phyloP scores from a whole-genome alignment of 2,797 vertebrate species.

The Trachurus trachurus region DNA sequence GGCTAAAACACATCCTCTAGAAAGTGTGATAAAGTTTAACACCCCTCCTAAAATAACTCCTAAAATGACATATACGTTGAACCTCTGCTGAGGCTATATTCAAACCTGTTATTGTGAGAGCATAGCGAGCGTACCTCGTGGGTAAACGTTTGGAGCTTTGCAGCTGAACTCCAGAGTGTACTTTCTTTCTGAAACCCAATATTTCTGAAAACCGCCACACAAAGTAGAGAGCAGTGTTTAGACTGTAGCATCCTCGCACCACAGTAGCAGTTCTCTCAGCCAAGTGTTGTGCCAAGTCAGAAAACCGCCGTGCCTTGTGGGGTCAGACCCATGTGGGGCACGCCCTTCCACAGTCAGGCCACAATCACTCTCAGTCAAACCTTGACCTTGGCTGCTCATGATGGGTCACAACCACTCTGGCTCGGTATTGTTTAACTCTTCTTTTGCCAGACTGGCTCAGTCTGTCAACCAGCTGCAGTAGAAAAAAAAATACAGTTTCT shows the following conservation, averaged over 20 bases:
- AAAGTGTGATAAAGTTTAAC: constrained; percentile 19
- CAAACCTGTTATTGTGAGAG: constrained; percentile 48
- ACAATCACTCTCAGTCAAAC: constrained; percentile 60
- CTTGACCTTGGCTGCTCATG: constrained; percentile 55
- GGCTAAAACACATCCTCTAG: constrained; percentile 5
- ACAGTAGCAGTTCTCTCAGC: constrained; percentile 76
- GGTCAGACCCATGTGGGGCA: constrained; percentile 74
- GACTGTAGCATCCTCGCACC: constrained; percentile 59
- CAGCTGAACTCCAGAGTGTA: constrained; percentile 43
- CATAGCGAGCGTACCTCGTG: constrained; percentile 46
- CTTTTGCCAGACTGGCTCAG: constrained; percentile 9
- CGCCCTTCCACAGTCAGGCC: constrained; percentile 75
- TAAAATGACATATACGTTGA: constrained; percentile 45
- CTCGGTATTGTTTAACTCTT: constrained; percentile 32
- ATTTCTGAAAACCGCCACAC: constrained; percentile 68
- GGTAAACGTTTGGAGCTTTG: constrained; percentile 49
- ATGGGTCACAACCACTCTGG: constrained; percentile 36
- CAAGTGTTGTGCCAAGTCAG: constrained; percentile 79
- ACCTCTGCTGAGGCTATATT: constrained; percentile 49
- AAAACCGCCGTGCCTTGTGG: constrained; percentile 73
- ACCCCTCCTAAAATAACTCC: constrained; percentile 12
- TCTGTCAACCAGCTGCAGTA: background rate
- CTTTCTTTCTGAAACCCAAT: constrained; percentile 69
- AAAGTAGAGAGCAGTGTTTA: constrained; percentile 68
- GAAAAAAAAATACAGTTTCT: background rate